These are phyloP conservation scores for Molossus alvarezi DNA, from an alignment of 2,797 vertebrate species.

Conservation along the genomic window DNA sequence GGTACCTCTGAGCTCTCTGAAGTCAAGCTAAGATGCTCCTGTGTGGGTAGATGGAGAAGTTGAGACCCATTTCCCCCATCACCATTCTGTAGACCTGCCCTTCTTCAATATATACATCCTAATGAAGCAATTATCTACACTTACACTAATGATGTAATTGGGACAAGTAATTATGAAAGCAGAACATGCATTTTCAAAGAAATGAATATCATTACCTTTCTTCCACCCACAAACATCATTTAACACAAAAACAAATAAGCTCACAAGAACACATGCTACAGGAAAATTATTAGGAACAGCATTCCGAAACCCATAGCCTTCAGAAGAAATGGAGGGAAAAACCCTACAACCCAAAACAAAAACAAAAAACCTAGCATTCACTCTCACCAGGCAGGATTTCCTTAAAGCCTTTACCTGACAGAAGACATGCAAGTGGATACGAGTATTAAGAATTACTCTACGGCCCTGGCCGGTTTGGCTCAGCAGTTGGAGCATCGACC, in stretches of 20 bases:
- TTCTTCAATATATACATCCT: slow-evolving; percentile 72
- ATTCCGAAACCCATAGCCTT: slow-evolving; percentile 46
- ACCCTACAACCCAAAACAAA: not conserved
- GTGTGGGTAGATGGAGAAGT: slow-evolving; percentile 55
- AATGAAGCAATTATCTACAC: slow-evolving; percentile 82
- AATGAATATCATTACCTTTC: slow-evolving; percentile 80
- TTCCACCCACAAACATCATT: slow-evolving; percentile 82
- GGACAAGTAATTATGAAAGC: slow-evolving; percentile 86
- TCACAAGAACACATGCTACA: slow-evolving; percentile 72
- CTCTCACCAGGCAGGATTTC: slow-evolving; percentile 50
- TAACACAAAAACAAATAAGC: slow-evolving; percentile 84
- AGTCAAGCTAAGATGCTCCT: slow-evolving; percentile 32
- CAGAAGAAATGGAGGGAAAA: not conserved
- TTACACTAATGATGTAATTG: slow-evolving; percentile 86
- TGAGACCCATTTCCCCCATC: slow-evolving; percentile 55
- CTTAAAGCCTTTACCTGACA: slow-evolving; percentile 64
- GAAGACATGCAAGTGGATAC: slow-evolving; percentile 56
- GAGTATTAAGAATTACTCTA: slow-evolving; percentile 42
- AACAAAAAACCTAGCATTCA: slow-evolving; percentile 35
- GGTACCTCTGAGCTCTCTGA: slow-evolving; percentile 29
- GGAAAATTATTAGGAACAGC: slow-evolving; percentile 77
- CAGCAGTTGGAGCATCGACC: no score
- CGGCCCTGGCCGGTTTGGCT: no score
- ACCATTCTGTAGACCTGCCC: slow-evolving; percentile 38
- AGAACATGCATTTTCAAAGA: slow-evolving; percentile 83